Base-by-base conservation (phyloP, 2,113 vertebrate species). In the Scatophagus argus region DNA sequence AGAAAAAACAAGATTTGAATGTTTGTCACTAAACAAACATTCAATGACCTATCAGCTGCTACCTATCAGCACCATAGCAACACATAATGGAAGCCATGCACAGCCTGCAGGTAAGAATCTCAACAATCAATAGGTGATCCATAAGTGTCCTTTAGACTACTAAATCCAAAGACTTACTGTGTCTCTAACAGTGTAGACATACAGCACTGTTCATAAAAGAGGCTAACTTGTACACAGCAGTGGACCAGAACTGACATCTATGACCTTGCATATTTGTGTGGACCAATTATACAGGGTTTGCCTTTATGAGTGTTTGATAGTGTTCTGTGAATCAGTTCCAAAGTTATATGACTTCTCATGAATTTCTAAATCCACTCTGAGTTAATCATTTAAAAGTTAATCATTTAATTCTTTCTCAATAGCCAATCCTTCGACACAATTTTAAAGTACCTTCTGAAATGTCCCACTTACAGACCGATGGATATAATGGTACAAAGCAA, bases 291-390 rank as follows among this genome's bases (percentile, higher is more conserved):
- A 21, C 5, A 70, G 34, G 21, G 39, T 43, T 52, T 36, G 29
- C 8, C 14, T 17, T 13, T 11, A 1, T 23, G 17, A 39, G 7
- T 38, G 34, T 77, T 32, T 70, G 12, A 69, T 44, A 58, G 13
- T 17, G 8, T 2, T 62, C 44, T 66, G 63, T 79, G 8, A 84
- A 64, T 73, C 61, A 78, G 17, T 64, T 46, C 4, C n/a, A 46
- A 55, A 71, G 29, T 71, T 75, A 25, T 69, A 62, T 43, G 32
- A 82, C 51, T 43, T 59, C 4, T 11, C 31, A 34, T 7, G 6
- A 55, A 39, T 47, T 14, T 3, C 34, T 10, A 1, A 31, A 27
- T 47, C 31, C 32, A 25, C 8, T 25, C 38, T 47, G 19, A 38
- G 11, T 36, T 13, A 44, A 32, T 47, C 14, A 38, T 8, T 36